A percentile compares a stretch with the other conserved stretches of the same genome.
Conservation (phyloP, 1,140 invertebrate species). For the Temnothorax longispinosus region DNA sequence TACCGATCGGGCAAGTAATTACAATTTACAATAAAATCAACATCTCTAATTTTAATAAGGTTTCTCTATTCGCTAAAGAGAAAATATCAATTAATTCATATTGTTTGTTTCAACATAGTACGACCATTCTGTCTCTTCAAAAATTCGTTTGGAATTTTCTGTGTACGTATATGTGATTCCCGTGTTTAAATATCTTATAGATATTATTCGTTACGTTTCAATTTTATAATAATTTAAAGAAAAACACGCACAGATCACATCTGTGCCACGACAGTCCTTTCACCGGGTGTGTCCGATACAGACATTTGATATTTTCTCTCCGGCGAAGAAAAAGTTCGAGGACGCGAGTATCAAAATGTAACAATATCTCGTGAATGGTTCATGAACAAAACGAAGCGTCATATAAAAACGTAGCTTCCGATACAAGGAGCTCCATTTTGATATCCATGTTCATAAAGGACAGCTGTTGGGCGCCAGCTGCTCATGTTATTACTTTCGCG, state of each 20-base stretch:
- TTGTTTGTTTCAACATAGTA: not conserved
- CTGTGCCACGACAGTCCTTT: not conserved
- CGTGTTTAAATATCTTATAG: not conserved
- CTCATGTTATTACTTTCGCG: constrained; percentile 40
- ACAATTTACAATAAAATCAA: not conserved
- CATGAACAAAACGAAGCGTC: constrained; percentile 46
- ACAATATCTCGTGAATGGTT: constrained; percentile 4
- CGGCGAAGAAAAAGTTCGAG: not conserved
- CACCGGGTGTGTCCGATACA: not conserved
- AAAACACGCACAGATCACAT: not conserved
- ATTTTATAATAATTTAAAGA: not conserved
- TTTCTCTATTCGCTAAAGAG: not conserved
- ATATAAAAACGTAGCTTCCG: constrained; percentile 28
- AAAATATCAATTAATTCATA: not conserved
- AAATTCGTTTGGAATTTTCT: not conserved
- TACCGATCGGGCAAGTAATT: not conserved
- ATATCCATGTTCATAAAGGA: constrained; percentile 61
- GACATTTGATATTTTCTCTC: not conserved
- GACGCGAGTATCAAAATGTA: constrained; percentile 27
- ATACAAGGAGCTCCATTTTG: constrained; percentile 21
- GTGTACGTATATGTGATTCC: too few relatives aligned
- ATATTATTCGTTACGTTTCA: not conserved
- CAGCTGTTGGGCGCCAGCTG: constrained; percentile 47
- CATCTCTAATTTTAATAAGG: not conserved
- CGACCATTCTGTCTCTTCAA: not conserved